Percentiles rank a stretch among this genome's conserved stretches.
These are phyloP conservation scores for Ctena decussata DNA, from an alignment of 2,888 invertebrate genomes.

Conservation along the genomic window DNA sequence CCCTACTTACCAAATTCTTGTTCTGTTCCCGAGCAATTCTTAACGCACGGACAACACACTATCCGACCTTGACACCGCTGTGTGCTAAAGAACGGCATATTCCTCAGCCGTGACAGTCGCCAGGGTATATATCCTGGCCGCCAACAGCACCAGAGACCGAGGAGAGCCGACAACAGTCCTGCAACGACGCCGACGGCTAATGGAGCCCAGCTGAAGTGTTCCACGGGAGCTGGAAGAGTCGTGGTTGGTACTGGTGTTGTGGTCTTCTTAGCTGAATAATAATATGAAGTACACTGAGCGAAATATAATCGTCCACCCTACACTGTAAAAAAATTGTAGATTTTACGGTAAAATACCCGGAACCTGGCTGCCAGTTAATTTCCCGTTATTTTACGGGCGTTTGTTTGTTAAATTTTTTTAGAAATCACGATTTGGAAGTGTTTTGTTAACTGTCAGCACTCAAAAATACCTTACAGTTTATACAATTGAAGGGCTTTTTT, in stretches of 20 bases:
- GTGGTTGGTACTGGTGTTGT: constrained; percentile 59
- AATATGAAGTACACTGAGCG: too few relatives aligned
- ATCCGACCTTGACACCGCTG: constrained; percentile 55
- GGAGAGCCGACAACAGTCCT: constrained; percentile 23
- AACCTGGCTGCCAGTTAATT: too few relatives aligned
- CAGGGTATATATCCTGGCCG: constrained; percentile 77
- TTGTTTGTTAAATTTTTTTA: background rate
- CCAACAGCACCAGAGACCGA: constrained; percentile 77
- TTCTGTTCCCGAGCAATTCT: constrained; percentile 31
- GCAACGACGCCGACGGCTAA: constrained; percentile 59
- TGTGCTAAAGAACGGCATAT: constrained; percentile 67
- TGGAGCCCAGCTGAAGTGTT: constrained; percentile 59
- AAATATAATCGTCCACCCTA: too few relatives aligned
- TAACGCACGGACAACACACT: constrained; percentile 43
- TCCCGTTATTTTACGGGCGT: too few relatives aligned
- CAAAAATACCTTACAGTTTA: too few relatives aligned
- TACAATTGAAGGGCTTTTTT: too few relatives aligned
- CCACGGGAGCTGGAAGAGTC: constrained; percentile 50
- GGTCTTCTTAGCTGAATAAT: constrained; percentile 53
- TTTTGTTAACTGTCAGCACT: too few relatives aligned
- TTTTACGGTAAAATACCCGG: too few relatives aligned
- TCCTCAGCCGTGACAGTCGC: constrained; percentile 75
- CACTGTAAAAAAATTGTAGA: too few relatives aligned
- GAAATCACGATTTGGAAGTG: too few relatives aligned
- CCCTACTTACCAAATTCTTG: constrained; percentile 5